A percentile compares a stretch with the other conserved stretches of the same genome.
phyloP scores from a whole-genome alignment of 2,888 invertebrate species.

The Hirtodrosophila trivittata region DNA sequence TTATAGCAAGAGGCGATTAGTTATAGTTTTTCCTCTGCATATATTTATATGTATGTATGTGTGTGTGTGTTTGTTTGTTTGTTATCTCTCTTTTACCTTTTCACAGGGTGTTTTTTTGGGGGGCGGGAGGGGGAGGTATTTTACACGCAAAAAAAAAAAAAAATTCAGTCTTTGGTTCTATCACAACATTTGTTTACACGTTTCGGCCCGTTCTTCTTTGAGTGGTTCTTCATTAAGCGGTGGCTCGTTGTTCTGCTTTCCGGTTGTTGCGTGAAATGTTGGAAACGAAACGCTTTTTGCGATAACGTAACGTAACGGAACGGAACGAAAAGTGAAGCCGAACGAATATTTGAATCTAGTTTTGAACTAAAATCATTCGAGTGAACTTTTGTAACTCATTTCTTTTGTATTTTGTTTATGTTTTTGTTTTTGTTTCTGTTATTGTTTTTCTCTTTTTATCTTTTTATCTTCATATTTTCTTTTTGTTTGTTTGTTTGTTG shows the following conservation, averaged over 20 bases:
- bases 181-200: slow-evolving; percentile 85
- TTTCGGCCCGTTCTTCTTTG: slow-evolving; percentile 68
- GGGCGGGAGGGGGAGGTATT: slow-evolving; percentile 37
- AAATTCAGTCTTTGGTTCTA: slow-evolving; percentile 85
- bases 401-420: slow-evolving; percentile 14
- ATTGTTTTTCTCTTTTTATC: slow-evolving; percentile 25
- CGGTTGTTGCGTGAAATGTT: slow-evolving; percentile 48
- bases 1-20: slow-evolving; percentile 53
- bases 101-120: slow-evolving; percentile 41
- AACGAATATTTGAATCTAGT: slow-evolving; percentile 67
- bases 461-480: slow-evolving; percentile 8
- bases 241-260: slow-evolving; percentile 29
- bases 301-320: slow-evolving; percentile 58
- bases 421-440: slow-evolving; percentile 2
- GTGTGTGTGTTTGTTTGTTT: not conserved
- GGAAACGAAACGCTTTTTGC: slow-evolving; percentile 57
- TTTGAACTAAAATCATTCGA: slow-evolving; percentile 65
- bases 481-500: slow-evolving; percentile 11
- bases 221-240: slow-evolving; percentile 26
- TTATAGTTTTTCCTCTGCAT: slow-evolving; percentile 22
- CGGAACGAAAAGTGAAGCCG: slow-evolving; percentile 66
- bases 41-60: not conserved
- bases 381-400: slow-evolving; percentile 47
- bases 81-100: slow-evolving; percentile 28
- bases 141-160: slow-evolving; percentile 82